Evolutionary conservation across 2,113 vertebrate species (phyloP).

Genomic region (Cavia aperea): DNA sequence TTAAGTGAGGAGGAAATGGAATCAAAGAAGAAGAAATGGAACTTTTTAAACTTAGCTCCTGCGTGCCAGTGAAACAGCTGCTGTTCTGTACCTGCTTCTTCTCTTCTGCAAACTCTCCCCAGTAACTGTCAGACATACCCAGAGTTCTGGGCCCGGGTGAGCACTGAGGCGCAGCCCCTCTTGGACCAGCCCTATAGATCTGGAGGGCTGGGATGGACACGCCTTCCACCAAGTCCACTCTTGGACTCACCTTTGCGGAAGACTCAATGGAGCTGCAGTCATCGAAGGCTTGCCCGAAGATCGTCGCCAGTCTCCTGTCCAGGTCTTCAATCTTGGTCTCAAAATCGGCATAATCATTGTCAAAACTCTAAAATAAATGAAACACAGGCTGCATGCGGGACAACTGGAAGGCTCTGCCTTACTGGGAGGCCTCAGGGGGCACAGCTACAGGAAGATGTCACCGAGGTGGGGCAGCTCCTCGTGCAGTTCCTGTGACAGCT

Average conservation of each 20-base stretch:
- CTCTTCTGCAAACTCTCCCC: background rate
- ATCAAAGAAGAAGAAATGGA: rapidly evolving
- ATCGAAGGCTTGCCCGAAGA: constrained; percentile 76
- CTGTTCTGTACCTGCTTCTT: background rate
- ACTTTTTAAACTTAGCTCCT: too few species aligned
- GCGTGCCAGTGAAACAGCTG: background rate
- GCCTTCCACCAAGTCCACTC: rapidly evolving
- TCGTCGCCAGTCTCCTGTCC: constrained; percentile 76
- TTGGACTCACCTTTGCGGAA: constrained; percentile 69
- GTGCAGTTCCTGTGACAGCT: background rate
- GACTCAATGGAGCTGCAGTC: constrained; percentile 73
- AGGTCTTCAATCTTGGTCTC: constrained; percentile 75
- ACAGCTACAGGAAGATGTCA: rapidly evolving
- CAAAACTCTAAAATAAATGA: constrained; percentile 65
- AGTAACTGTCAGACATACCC: background rate
- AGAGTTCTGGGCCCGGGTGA: rapidly evolving
- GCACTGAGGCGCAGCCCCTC: background rate
- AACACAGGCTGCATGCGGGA: rapidly evolving
- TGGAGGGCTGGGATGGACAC: rapidly evolving
- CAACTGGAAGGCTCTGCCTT: rapidly evolving
- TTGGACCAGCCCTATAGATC: background rate
- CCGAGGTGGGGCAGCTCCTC: background rate
- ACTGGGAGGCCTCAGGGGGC: rapidly evolving
- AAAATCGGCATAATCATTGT: constrained; percentile 74
- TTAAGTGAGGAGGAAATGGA: background rate